These are phyloP conservation scores for Microtus pennsylvanicus DNA, from an alignment of 2,113 vertebrate genomes.

Conservation along the genomic window DNA sequence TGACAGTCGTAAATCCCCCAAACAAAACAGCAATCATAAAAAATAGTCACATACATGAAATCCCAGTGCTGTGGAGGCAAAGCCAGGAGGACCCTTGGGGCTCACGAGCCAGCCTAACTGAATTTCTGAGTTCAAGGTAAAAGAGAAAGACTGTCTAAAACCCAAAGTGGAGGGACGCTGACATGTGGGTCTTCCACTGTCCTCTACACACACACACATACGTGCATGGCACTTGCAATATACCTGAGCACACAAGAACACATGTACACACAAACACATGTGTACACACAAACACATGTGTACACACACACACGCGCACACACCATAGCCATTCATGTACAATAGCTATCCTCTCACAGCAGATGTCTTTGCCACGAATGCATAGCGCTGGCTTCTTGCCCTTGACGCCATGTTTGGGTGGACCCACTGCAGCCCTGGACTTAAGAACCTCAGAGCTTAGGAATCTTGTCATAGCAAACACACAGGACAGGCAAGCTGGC, in stretches of 20 bases:
- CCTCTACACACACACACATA: neutral
- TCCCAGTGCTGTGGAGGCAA: neutral
- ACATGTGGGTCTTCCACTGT: neutral
- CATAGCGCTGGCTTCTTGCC: fast-evolving
- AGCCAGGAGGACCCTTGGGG: neutral
- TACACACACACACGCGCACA: too few relatives aligned
- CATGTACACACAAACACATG: neutral
- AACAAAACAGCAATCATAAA: neutral
- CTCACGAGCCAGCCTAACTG: neutral
- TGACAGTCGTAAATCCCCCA: neutral
- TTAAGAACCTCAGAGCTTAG: neutral
- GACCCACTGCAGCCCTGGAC: neutral
- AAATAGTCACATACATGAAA: neutral
- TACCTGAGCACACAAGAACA: neutral
- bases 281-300: neutral
- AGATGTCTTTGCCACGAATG: neutral
- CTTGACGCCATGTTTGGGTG: fast-evolving
- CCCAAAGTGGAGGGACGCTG: neutral
- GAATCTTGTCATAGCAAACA: neutral
- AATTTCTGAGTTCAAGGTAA: neutral
- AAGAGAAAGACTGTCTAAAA: neutral
- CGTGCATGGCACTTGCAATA: neutral
- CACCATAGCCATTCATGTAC: neutral
- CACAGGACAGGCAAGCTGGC: neutral
- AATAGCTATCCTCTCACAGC: neutral